phyloP scores from a whole-genome alignment of 2,888 invertebrate species.

The Eupithecia subumbrata region DNA sequence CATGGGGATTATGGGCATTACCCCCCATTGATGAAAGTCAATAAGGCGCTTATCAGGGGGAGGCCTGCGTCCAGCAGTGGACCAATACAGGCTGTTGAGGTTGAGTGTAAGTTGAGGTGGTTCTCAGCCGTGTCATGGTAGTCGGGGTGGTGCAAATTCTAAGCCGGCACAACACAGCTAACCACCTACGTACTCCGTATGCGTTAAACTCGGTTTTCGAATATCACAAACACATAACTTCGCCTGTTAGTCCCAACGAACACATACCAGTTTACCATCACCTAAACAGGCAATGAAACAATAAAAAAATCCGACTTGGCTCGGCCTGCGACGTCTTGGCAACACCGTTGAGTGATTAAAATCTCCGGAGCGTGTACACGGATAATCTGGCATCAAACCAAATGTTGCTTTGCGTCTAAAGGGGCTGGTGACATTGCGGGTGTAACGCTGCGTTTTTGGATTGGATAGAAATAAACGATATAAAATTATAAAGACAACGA shows the following conservation, averaged over 20 bases:
- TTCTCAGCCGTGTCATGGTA: too few relatives aligned
- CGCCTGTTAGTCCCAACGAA: neutral
- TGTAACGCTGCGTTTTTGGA: slow-evolving; percentile 14
- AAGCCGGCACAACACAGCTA: too few relatives aligned
- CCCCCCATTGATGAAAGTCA: too few relatives aligned
- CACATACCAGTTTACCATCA: slow-evolving; percentile 33
- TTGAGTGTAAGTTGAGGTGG: too few relatives aligned
- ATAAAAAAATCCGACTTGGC: slow-evolving; percentile 47
- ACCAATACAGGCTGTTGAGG: too few relatives aligned
- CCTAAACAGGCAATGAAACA: slow-evolving; percentile 44
- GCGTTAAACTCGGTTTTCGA: neutral
- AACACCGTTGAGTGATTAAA: slow-evolving; percentile 71
- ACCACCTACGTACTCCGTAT: neutral
- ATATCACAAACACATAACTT: neutral
- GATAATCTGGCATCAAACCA: slow-evolving; percentile 76
- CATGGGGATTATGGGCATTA: too few relatives aligned
- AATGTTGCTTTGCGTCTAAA: slow-evolving; percentile 40
- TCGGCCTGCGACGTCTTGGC: slow-evolving; percentile 61
- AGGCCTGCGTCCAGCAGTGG: too few relatives aligned
- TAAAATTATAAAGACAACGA: neutral
- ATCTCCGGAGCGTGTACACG: slow-evolving; percentile 68
- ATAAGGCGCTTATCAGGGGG: too few relatives aligned
- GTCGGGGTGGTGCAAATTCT: too few relatives aligned
- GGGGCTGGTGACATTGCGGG: slow-evolving; percentile 19
- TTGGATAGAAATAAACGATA: too few relatives aligned